Percentiles rank a stretch among this genome's conserved stretches.
Conservation (phyloP, 2,888 invertebrate genomes). For the Idaea biselata region DNA sequence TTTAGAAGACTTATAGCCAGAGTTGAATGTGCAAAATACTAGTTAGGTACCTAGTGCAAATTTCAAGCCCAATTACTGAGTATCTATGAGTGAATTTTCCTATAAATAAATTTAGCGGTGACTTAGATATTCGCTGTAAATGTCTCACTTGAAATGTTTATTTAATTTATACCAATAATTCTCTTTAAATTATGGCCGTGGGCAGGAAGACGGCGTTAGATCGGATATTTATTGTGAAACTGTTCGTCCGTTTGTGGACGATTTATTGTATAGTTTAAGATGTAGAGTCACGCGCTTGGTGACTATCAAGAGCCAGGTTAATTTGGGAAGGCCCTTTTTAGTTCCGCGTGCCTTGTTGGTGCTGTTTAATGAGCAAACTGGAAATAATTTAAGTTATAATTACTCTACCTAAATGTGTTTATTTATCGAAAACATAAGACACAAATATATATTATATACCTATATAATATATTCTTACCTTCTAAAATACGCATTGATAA, state of each 20-base stretch:
- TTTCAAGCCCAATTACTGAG: slow-evolving; percentile 46
- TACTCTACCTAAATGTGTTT: background rate
- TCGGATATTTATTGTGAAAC: slow-evolving; percentile 73
- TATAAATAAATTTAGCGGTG: slow-evolving; percentile 63
- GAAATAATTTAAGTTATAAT: background rate
- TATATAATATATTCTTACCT: no score
- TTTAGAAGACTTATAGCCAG: no score
- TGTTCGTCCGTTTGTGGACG: slow-evolving; percentile 62
- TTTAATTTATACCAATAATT: slow-evolving; percentile 76
- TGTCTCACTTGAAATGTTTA: slow-evolving; percentile 72
- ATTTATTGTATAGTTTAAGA: slow-evolving; percentile 56
- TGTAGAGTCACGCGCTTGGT: slow-evolving; percentile 38
- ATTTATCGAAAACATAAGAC: background rate
- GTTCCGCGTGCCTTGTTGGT: background rate
- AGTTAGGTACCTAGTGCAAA: no score
- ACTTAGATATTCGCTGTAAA: slow-evolving; percentile 64
- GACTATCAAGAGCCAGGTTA: slow-evolving; percentile 31
- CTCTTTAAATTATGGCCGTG: slow-evolving; percentile 72
- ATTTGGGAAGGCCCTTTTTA: slow-evolving; percentile 27
- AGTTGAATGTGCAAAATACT: no score
- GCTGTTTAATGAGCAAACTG: slow-evolving; percentile 1
- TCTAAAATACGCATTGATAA: no score
- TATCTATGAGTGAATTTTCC: slow-evolving; percentile 37
- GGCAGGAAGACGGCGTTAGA: slow-evolving; percentile 75
- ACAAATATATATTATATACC: no score